Evolutionary conservation across 2,888 invertebrate species (phyloP).

Genomic region (Abscondita cerata): DNA sequence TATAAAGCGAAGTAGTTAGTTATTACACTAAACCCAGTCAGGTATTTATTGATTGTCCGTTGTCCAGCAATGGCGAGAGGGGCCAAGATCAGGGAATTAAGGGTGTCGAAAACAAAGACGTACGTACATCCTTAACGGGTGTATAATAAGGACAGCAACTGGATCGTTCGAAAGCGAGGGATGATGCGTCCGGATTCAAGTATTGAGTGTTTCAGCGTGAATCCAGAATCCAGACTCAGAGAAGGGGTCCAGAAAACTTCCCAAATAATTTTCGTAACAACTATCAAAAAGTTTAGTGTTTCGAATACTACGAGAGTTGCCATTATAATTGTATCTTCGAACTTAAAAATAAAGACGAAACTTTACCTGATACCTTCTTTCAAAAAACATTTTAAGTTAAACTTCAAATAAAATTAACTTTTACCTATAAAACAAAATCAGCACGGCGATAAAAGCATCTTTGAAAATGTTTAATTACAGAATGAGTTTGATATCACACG

Average conservation of each 20-base stretch:
- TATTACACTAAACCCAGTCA: constrained; percentile 33
- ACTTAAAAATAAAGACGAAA: background rate
- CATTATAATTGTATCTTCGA: constrained; percentile 12
- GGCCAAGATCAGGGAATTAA: constrained; percentile 40
- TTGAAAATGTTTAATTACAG: no score
- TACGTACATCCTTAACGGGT: constrained; percentile 38
- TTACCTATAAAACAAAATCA: no score
- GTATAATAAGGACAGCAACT: constrained; percentile 37
- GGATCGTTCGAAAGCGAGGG: constrained; percentile 37
- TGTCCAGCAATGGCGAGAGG: constrained; percentile 43
- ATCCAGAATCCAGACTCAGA: constrained; percentile 19
- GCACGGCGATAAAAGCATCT: no score
- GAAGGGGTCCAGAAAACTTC: constrained; percentile 12
- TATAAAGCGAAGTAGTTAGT: constrained; percentile 22
- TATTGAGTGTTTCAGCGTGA: constrained; percentile 40
- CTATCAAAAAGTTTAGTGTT: constrained; percentile 21
- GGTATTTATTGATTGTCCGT: constrained; percentile 49
- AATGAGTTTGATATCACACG: no score
- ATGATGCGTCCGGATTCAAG: constrained; percentile 41
- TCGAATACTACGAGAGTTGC: constrained; percentile 9
- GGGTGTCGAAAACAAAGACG: constrained; percentile 42
- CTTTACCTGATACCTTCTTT: no score
- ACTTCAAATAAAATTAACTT: background rate
- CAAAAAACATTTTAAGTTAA: background rate
- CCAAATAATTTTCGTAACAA: constrained; percentile 22